phyloP scores from a whole-genome alignment of 2,113 vertebrate species.

The Corapipo altera region DNA sequence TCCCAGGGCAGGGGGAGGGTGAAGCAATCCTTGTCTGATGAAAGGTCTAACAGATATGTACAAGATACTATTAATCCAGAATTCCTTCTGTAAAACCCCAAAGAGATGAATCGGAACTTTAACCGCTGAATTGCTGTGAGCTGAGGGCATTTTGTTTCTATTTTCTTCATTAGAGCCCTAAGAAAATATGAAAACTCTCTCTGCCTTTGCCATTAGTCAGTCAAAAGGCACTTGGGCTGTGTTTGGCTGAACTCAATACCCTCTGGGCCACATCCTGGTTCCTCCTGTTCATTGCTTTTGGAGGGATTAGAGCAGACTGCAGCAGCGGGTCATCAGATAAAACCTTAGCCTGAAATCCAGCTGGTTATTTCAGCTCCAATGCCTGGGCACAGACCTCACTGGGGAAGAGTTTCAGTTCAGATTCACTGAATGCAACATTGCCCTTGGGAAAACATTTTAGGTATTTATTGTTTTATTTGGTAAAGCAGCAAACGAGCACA shows the following conservation, averaged over 20 bases:
- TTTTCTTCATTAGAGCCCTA: neutral
- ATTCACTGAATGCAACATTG: neutral
- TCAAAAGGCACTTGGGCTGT: neutral
- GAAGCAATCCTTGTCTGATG: neutral
- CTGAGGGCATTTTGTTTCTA: neutral
- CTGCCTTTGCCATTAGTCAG: slow-evolving; percentile 16
- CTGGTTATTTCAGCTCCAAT: neutral
- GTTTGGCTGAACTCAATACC: slow-evolving; percentile 40
- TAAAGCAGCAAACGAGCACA: neutral
- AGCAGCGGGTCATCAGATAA: neutral
- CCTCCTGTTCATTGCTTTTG: neutral
- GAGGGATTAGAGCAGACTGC: slow-evolving; percentile 1
- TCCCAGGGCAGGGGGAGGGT: neutral
- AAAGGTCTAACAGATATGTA: neutral
- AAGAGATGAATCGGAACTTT: neutral
- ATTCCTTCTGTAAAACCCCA: neutral
- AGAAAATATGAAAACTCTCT: neutral
- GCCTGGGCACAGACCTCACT: neutral
- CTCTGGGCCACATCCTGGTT: slow-evolving; percentile 1
- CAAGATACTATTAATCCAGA: neutral
- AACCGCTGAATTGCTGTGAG: neutral
- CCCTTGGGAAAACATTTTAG: neutral
- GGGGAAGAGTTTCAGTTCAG: neutral
- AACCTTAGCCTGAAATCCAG: neutral
- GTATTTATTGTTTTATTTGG: neutral